Percentiles rank a stretch among this genome's conserved stretches.
Conservation (phyloP, 2,888 invertebrate species). For the Parapristionchus giblindavisi region DNA sequence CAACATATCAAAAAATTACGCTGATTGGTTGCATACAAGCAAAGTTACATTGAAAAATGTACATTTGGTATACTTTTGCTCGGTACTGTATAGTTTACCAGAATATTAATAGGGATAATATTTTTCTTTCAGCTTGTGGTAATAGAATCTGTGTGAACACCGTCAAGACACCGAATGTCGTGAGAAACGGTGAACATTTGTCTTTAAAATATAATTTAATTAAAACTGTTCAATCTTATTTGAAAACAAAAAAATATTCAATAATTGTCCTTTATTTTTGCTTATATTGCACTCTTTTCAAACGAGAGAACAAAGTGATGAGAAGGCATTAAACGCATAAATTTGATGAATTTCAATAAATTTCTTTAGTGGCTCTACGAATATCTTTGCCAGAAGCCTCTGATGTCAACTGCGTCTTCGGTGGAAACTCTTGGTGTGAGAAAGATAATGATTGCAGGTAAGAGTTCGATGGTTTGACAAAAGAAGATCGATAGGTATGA, state of each 20-base stretch:
- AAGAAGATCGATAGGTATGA: neutral
- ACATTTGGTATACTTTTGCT: too few species aligned
- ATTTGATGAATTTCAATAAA: neutral
- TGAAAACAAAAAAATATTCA: too few species aligned
- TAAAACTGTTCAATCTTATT: too few species aligned
- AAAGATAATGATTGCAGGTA: constrained; percentile 13
- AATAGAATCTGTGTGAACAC: constrained; percentile 30
- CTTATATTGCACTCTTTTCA: neutral
- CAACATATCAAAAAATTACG: too few species aligned
- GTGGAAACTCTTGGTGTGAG: constrained; percentile 26
- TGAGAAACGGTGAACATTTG: neutral
- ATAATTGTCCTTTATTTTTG: too few species aligned
- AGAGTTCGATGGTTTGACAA: neutral
- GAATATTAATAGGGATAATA: too few species aligned
- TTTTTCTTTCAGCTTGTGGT: constrained; percentile 12
- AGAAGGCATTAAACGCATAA: neutral
- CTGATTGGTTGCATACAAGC: too few species aligned
- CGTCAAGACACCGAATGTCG: neutral
- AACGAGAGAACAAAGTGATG: neutral
- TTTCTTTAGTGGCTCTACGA: neutral
- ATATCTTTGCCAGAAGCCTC: neutral
- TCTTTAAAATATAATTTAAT: neutral
- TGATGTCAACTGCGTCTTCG: neutral
- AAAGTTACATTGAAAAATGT: too few species aligned
- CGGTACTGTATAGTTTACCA: too few species aligned